Base-by-base conservation (phyloP, 53 echinoderm and acorn worm genomes). In the Echinometra lucunter region DNA sequence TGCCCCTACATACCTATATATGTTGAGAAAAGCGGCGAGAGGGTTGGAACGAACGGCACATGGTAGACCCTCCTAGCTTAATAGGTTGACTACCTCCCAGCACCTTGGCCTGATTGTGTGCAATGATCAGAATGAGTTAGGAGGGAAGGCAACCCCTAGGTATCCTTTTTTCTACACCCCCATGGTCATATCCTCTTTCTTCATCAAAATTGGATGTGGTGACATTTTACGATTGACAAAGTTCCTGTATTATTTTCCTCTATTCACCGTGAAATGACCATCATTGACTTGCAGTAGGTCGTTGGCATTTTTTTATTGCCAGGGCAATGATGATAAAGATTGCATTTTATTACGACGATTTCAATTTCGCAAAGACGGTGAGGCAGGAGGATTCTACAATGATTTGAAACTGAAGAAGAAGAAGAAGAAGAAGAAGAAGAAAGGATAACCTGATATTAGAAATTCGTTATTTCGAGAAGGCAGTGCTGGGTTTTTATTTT, bases 151-250 rank as follows among this genome's bases (percentile, higher is more conserved):
- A 1, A 0, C 5, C 74, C 75, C 75, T 18, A 38, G 38, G 1
- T 13, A 2, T 2, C 16, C 75, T 40, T 1, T 30, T 12, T 70
- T 9, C 75, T 75, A 38, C 40, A 3, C 38, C 75, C 16, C 75
- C 16, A 18, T 40, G 37, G 19, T 75, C 75, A 17, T 75, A 75
- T 75, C 75, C 75, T 75, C 63, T 4, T 21, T 63, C 75, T 21
- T 38, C 38, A 75, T 75, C 37, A 17, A 75, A 75, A 75, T 75
- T 75, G 75, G 34, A 75, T 6, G 37, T 75, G 75, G 38, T 75
- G 75, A 75, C 40, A 75, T 75, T 75, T 75, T 75, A 75, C 75
- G 75, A 75, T 75, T 75, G 75, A 75, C 75, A 75, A 75, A 40
- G 75, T 75, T 75, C 21, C 40, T 1, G 37, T 75, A 75, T 75